Base-by-base conservation (phyloP, 2,113 vertebrate species). In the Oncorhynchus clarkii region DNA sequence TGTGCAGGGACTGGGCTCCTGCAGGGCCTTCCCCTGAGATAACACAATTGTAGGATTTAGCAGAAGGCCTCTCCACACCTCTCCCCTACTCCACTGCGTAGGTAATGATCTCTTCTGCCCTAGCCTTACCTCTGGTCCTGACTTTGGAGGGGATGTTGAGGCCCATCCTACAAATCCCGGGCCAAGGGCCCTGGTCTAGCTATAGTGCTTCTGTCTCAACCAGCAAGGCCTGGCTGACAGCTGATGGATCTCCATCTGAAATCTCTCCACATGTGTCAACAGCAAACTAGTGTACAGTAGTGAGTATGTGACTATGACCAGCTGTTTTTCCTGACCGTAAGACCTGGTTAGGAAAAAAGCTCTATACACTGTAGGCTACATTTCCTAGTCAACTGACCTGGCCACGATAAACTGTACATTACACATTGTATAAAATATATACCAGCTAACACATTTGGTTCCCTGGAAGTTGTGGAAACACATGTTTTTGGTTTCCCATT, bases 11-110 rank as follows among this genome's bases (percentile, higher is more conserved):
- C 70, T 26, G 64, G 26, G n/a, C 60, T 67, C 11, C n/a, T 27
- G 27, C 29, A 26, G 59, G 7, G 54, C 39, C 34, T 65, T 69
- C 39, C 70, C 34, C 9, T 62, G 49, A 76, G 70, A 39, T 39
- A 39, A 71, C 48, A 31, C 68, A 78, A 78, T 70, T 75, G 67
- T 71, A 69, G 16, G 57, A 70, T 70, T 74, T 18, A 13, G 39
- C 20, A 12, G 29, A 22, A 45, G 24, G 16, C 31, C 27, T 20
- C 13, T 22, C 6, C 20, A 27, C n/a, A 39, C 39, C 22, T 26
- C 57, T 45, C 39, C 39, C 39, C 39, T 39, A 39, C 39, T 39
- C 71, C 68, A 45, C 54, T 72, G 59, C n/a, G 59, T 54, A 49
- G 7, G 26, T 72, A 51, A 73, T 26, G 3, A 27, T 27, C 64